Evolutionary conservation across 2,888 invertebrate species (phyloP).

Genomic region (Rotaria magnacalcarata): DNA sequence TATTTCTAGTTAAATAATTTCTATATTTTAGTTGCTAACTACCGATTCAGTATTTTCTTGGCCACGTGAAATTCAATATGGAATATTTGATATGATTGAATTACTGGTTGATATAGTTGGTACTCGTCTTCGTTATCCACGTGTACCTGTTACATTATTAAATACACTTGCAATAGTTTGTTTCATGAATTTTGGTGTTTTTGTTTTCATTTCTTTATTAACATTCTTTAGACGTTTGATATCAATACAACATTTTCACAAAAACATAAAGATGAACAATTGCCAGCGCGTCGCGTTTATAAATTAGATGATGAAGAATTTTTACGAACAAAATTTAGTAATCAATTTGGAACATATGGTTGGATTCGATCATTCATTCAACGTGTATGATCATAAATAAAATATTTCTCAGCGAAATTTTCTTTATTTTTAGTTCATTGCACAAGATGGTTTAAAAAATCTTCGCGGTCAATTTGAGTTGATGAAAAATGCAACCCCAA

Average conservation of each 20-base stretch:
- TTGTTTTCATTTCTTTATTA: too few relatives aligned
- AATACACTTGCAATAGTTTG: conserved; percentile 55
- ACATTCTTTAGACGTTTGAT: conserved; percentile 53
- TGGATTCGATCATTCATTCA: conserved; percentile 28
- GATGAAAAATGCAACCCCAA: conserved; percentile 49
- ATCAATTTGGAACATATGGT: background rate
- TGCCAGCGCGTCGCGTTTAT: background rate
- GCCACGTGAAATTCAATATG: conserved; percentile 61
- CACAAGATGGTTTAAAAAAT: conserved; percentile 58
- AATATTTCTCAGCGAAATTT: background rate
- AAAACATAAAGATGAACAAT: conserved; percentile 55
- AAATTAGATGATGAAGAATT: background rate
- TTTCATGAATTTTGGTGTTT: background rate
- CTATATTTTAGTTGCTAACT: conserved; percentile 54
- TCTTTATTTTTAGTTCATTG: conserved; percentile 57
- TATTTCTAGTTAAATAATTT: background rate
- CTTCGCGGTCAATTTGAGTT: conserved; percentile 54
- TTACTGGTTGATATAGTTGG: conserved; percentile 60
- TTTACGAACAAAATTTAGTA: background rate
- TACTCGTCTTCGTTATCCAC: conserved; percentile 56
- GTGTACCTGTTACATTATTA: conserved; percentile 57
- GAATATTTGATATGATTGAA: conserved; percentile 61
- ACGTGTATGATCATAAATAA: background rate
- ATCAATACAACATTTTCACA: conserved; percentile 60
- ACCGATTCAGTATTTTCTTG: conserved; percentile 60